These are phyloP conservation scores for Xylota segnis DNA, from an alignment of 2,888 invertebrate genomes.

Conservation along the genomic window DNA sequence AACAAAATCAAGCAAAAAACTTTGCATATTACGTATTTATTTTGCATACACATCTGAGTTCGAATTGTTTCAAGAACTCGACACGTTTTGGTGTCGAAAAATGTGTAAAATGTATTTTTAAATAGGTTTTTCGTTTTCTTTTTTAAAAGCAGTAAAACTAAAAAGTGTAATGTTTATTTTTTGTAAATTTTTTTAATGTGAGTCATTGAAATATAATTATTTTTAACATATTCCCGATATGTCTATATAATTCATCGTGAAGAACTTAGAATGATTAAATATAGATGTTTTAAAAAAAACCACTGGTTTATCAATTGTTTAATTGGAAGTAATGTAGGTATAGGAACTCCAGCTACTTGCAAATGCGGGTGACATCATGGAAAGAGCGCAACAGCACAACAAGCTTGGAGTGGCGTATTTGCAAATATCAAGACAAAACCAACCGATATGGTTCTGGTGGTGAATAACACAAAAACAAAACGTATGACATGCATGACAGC, in stretches of 20 bases:
- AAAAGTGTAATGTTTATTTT: not conserved
- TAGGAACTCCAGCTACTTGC: no score
- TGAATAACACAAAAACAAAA: no score
- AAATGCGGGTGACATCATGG: no score
- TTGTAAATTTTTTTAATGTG: conserved; percentile 33
- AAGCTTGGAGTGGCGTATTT: no score
- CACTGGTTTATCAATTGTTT: no score
- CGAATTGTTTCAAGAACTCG: conserved; percentile 40
- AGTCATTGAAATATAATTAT: conserved; percentile 55
- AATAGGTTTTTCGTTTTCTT: conserved; percentile 11
- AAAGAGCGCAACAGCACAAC: no score
- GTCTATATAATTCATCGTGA: not conserved
- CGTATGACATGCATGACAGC: no score
- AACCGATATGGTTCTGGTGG: no score
- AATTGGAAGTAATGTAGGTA: no score
- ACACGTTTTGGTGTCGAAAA: conserved; percentile 66
- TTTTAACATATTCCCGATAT: conserved; percentile 22
- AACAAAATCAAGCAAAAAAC: conserved; percentile 4
- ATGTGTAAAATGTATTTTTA: conserved; percentile 11
- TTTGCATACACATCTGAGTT: conserved; percentile 29
- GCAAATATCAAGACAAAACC: no score
- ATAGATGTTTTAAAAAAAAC: no score
- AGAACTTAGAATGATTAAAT: no score
- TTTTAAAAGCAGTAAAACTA: conserved; percentile 1
- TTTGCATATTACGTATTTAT: conserved; percentile 18